Base-by-base conservation (phyloP, 2,113 vertebrate genomes). In the Martes martes region DNA sequence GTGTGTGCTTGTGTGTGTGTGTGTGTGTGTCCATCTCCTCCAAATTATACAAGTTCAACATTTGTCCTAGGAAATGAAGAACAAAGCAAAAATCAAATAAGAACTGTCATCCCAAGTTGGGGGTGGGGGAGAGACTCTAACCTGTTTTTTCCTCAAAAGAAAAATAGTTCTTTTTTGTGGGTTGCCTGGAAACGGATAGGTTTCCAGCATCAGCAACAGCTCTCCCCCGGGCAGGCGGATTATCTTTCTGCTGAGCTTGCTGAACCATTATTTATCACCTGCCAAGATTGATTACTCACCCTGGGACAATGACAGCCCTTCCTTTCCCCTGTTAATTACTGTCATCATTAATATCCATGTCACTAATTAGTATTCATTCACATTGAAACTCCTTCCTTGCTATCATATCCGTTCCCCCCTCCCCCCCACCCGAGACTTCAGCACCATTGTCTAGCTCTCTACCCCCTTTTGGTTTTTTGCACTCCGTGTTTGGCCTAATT, bases 241-340 rank as follows among this genome's bases (percentile, higher is more conserved):
- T 98, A 99, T 98, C 98, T 98, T 99, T 99, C 98, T 98, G 98
- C 98, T 98, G 99, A 99, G 98, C 97, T 98, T 98, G 98, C 98
- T 98, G 98, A 98, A 98, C 98, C 98, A 98, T 99, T 99, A 99
- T 99, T 99, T 99, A 99, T 99, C 98, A 99, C 98, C 98, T 99
- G 98, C 98, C 99, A 99, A 99, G 98, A 98, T 97, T 98, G 98
- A 99, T 99, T 98, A 98, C 97, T 98, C 98, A 98, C 98, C 98
- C 98, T 82, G 28, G 98, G 98, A 99, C 98, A 99, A 98, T 98
- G 98, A 99, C 98, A 98, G 98, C 97, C 97, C 98, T 98, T 98
- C 98, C 98, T 98, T 98, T 98, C 98, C 98, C 98, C 97, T 98
- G 98, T 99, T 99, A 99, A 99, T 99, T 99, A 99, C 98, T 98